Evolutionary conservation across 1,140 invertebrate genomes (phyloP), one percentile per base, ranked within the genome.

Genomic region (Parapsyche elsis): DNA sequence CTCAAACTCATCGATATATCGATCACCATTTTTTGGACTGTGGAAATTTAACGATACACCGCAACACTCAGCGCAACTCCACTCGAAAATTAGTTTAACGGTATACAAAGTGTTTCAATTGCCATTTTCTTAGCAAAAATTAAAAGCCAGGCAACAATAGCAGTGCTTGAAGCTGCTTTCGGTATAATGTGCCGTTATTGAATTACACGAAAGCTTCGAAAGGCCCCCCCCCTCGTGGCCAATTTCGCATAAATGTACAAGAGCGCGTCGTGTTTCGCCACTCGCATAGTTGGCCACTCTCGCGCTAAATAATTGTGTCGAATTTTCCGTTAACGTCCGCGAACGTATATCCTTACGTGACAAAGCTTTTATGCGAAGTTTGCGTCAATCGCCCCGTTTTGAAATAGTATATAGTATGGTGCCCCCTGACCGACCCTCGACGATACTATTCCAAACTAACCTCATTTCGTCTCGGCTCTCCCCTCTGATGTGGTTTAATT

Each of bases 331-430:
- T 23, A 59, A 46, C 46, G 49, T 21, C 26, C 71, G 61, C 74
- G 16, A 38, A 38, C 30, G 30, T 38, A 38, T 7, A 38, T 38
- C 49, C 24, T 24, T 70, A 81, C 81, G 77, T 71, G 81, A 76
- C 81, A 78, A 80, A 71, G 81, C 81, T 82, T 82, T 80, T 80
- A 80, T 81, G 71, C 78, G 80, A 82, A 82, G 19, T 82, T 82
- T 61, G 24, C 64, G 16, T 46, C 81, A 77, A 82, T 82, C 78
- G 81, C 74, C n/a, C 75, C 78, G 73, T 71, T 82, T 82, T 79
- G 81, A 82, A 82, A 82, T 78, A 80, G 61, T 82, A 82, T 78
- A 76, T 19, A 67, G 23, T 10, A 19, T 23, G 64, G 21, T 23
- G 21, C 9, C 24, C 23, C 24, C 71, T 49, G 24, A 23, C 21